These are phyloP conservation scores for Pampusana beccarii DNA, from an alignment of 2,113 vertebrate genomes.

Conservation along the genomic window DNA sequence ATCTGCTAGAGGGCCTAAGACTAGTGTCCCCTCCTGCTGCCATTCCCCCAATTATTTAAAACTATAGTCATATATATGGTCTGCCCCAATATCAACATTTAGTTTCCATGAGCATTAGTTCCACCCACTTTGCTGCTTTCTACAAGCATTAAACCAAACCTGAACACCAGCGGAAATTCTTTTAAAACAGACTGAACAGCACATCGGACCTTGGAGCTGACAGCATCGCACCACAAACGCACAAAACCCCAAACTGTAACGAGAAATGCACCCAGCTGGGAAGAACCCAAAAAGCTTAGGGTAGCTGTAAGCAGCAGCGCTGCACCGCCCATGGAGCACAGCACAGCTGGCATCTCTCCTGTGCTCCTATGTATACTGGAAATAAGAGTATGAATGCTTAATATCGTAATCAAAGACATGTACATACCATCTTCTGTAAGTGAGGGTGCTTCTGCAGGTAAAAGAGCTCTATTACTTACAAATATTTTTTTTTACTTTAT, in stretches of 20 bases:
- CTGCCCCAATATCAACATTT: neutral
- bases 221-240: rapidly evolving
- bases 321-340: neutral
- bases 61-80: neutral
- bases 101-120: neutral
- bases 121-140: neutral
- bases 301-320: rapidly evolving
- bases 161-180: neutral
- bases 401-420: rapidly evolving
- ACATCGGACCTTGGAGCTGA: neutral
- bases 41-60: neutral
- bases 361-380: neutral
- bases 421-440: neutral
- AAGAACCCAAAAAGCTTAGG: neutral
- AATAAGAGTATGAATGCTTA: neutral
- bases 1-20: neutral
- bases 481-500: neutral
- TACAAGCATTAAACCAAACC: neutral
- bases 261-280: neutral
- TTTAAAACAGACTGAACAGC: neutral
- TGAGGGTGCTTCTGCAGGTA: neutral
- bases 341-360: neutral
- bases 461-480: neutral
- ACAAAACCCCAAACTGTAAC: neutral
- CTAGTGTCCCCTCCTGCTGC: neutral